Conservation (phyloP, 2,113 vertebrate genomes). For the Sula dactylatra region DNA sequence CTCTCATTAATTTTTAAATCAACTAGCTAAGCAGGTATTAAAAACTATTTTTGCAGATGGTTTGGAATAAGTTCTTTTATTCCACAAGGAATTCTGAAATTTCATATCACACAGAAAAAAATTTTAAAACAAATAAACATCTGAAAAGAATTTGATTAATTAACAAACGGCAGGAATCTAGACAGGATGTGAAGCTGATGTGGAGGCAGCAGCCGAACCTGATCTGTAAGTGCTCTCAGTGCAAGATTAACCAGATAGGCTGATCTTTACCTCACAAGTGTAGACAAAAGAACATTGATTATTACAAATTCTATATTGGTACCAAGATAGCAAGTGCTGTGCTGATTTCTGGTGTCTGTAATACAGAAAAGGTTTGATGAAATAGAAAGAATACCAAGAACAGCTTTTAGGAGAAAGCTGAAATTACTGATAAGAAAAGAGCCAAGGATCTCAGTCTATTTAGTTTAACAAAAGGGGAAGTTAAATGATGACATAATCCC, state of each 20-base stretch:
- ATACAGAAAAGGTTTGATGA: neutral
- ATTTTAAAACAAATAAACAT: neutral
- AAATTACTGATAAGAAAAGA: neutral
- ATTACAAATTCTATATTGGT: neutral
- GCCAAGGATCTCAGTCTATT: neutral
- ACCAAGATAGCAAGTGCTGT: neutral
- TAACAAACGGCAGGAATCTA: neutral
- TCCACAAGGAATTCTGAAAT: neutral
- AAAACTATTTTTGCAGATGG: neutral
- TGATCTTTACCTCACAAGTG: neutral
- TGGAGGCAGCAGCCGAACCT: neutral
- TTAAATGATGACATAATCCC: neutral
- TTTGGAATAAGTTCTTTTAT: neutral
- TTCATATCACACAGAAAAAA: neutral
- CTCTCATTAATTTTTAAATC: neutral
- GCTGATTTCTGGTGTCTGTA: neutral
- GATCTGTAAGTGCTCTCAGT: neutral
- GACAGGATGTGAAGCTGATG: neutral
- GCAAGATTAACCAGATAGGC: neutral
- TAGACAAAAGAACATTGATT: neutral
- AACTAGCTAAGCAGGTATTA: neutral
- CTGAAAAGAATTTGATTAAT: neutral
- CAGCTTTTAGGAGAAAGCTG: neutral
- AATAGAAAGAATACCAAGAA: neutral
- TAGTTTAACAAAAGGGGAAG: neutral